These are phyloP conservation scores for Bos indicus DNA, from an alignment of 2,113 vertebrate genomes.

Conservation along the genomic window DNA sequence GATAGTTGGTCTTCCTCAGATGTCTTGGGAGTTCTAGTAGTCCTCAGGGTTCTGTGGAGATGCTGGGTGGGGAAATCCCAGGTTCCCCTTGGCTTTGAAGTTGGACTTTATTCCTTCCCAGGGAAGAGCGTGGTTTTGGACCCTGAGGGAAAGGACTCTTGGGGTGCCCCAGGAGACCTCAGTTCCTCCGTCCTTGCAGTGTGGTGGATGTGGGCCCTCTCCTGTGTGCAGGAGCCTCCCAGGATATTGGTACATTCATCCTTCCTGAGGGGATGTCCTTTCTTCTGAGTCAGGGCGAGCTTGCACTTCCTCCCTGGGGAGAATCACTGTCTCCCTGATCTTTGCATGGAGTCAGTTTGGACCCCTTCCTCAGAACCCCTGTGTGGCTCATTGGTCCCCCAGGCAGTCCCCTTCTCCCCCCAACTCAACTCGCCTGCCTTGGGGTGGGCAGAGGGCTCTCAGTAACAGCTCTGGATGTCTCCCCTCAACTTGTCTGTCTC, in stretches of 20 bases:
- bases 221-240: background rate
- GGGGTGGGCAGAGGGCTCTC: background rate
- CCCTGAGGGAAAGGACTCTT: background rate
- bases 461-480: background rate
- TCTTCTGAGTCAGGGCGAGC: background rate
- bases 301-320: background rate
- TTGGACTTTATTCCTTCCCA: background rate
- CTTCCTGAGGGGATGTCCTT: background rate
- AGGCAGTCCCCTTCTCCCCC: background rate
- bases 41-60: background rate
- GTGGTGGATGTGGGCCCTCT: background rate
- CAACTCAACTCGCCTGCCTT: fast-evolving
- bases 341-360: background rate
- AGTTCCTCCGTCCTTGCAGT: background rate
- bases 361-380: background rate
- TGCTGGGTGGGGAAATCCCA: background rate
- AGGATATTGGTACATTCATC: background rate
- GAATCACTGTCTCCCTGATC: background rate
- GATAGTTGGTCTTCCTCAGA: background rate
- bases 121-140: background rate
- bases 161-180: background rate
- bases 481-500: background rate
- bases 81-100: background rate
- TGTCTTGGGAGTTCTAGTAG: background rate
- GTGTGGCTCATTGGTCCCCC: background rate